These are phyloP conservation scores for Cheilosia urbana DNA, from an alignment of 2,888 invertebrate species.

Conservation along the genomic window DNA sequence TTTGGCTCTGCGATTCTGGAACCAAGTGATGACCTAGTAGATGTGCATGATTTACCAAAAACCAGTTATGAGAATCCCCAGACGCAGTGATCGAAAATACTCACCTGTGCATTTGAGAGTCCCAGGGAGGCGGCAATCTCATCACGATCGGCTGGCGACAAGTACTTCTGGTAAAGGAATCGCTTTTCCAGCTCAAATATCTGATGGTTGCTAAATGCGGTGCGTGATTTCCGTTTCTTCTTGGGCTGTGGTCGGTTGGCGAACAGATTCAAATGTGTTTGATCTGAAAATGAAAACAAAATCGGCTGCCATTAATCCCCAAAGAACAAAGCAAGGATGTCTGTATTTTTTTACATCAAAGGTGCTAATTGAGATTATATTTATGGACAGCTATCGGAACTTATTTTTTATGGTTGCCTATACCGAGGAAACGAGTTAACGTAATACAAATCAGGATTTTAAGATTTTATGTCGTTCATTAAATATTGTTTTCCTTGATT, in stretches of 20 bases:
- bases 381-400: conserved; percentile 53
- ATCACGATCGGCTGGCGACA: conserved; percentile 98
- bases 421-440: conserved; percentile 58
- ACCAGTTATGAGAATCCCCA: conserved; percentile 10
- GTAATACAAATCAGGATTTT: conserved; percentile 62
- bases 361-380: conserved; percentile 69
- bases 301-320: conserved; percentile 44
- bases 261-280: conserved; percentile 94
- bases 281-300: conserved; percentile 86
- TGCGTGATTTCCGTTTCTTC: conserved; percentile 98
- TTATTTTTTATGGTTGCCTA: conserved; percentile 32
- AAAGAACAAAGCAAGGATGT: conserved; percentile 54
- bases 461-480: conserved; percentile 59
- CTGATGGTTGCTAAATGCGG: conserved; percentile 99
- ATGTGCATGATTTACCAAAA: conserved; percentile 21
- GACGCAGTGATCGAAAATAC: conserved; percentile 61
- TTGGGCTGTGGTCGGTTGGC: conserved; percentile 95
- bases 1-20: conserved; percentile 96
- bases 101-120: conserved; percentile 96
- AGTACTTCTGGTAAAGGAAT: conserved; percentile 99
- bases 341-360: conserved; percentile 73
- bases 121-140: conserved; percentile 97
- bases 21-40: conserved; percentile 95
- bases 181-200: conserved; percentile 98
- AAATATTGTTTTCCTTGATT: conserved; percentile 47